A percentile compares a stretch with the other conserved stretches of the same genome.
These are phyloP conservation scores for Tenrec ecaudatus DNA, from an alignment of 2,113 vertebrate species.

Conservation along the genomic window DNA sequence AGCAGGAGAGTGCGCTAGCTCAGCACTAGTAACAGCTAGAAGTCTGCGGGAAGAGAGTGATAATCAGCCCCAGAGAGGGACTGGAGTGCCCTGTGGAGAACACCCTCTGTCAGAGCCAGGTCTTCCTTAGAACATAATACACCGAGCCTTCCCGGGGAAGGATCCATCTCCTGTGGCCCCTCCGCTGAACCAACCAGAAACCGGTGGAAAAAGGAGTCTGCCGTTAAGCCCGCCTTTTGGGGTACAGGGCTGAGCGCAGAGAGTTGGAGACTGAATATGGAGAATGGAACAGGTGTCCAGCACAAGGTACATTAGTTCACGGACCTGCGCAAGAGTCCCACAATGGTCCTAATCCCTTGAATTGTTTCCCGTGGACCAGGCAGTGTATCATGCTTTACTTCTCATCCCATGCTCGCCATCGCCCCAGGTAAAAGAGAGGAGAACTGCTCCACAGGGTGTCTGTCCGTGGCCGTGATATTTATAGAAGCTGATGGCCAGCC, in stretches of 20 bases:
- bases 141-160: background rate
- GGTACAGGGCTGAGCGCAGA: background rate
- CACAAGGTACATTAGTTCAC: background rate
- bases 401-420: background rate
- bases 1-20: background rate
- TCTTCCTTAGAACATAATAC: background rate
- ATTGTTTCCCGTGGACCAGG: background rate
- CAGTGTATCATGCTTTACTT: background rate
- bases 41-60: background rate
- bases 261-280: background rate
- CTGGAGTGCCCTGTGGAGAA: background rate
- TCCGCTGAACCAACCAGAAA: background rate
- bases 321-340: background rate
- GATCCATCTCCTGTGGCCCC: background rate
- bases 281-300: background rate
- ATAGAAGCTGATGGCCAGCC: background rate
- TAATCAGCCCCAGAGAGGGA: background rate
- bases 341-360: background rate
- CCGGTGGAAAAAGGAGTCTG: background rate
- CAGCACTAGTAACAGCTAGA: background rate
- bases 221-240: background rate
- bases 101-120: background rate
- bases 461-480: background rate
- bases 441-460: background rate
- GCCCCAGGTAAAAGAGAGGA: background rate